Evolutionary conservation across 2,113 vertebrate genomes (phyloP), one percentile per base, ranked within the genome.

Genomic region (Lepus timidus): DNA sequence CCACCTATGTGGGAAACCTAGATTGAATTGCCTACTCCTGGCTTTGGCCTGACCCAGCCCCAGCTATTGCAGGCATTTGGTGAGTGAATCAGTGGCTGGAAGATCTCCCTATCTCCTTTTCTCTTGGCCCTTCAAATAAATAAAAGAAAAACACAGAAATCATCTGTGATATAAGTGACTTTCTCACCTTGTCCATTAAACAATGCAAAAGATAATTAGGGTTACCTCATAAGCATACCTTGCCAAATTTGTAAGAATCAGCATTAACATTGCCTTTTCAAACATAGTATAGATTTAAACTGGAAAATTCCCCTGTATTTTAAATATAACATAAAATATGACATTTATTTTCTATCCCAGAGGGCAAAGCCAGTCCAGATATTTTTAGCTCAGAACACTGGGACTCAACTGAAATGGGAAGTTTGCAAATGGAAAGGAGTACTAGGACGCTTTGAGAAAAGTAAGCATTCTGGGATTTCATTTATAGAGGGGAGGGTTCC

Each of bases 341-440:
- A 90, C 74, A 88, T 95, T 88, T 93, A 85, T 81, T 80, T 90
- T 62, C 22, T 68, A 84, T 51, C 6, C 23, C 4, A 13, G 31
- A 13, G 49, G 51, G 20, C 14, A 71, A 81, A 85, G 70, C 20
- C 12, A 91, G 9, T 13, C 16, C 62, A 78, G 39, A 75, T 85
- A 90, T 78, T 90, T 96, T 95, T 78, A 90, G 36, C 79, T 96
- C 39, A 65, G 82, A 93, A 94, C 61, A 85, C 25, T 71, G 29
- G 67, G 39, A 12, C n/a, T 84, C 52, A 71, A 84, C 80, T 23
- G 81, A 90, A 86, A 73, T 71, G 61, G 31, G 86, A 90, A 58
- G 11, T 67, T 86, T 84, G 19, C 6, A 90, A 76, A 93, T 85
- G 79, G 84, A 90, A 80, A 87, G 8, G 16, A 74, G 7, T 74